Evolutionary conservation across 2,888 invertebrate genomes (phyloP), one percentile per base, ranked within the genome.

Genomic region (Cheilosia vulpina): DNA sequence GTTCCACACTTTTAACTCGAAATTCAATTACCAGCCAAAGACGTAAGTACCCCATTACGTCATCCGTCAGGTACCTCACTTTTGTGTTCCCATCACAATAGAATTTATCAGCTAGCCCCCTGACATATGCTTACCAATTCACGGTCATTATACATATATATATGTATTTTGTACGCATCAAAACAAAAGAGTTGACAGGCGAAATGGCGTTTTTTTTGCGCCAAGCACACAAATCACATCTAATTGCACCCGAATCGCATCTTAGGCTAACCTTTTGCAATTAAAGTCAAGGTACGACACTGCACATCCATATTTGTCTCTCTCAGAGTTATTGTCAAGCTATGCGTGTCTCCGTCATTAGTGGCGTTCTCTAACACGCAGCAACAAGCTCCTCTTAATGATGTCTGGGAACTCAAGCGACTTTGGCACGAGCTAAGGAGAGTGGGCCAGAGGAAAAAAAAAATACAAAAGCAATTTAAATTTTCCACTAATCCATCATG

Each of bases 231-330:
- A 53, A 58, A 34, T 60, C 4, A 24, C 34, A 72, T 15, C 38
- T 69, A 60, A 76, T 76, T 76, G 69, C 45, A 60, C 34, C 27
- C 52, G 57, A 73, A 65, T 73, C 47, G 50, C 68, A 79, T 41
- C 73, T 57, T 47, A 38, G 60, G 52, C 60, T 60, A 80, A 80
- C 84, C 80, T 75, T 57, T 68, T 45, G 71, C 34, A 63, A 85
- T 85, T 77, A 68, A 58, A 85, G 85, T 85, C 85, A 85, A 85
- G 85, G 85, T 57, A 41, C 38, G 76, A 72, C 85, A 81, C 72
- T 68, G 80, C 13, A 21, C 60, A 66, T 17, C 85, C 81, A 72
- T 81, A 85, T 81, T 77, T 45, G 72, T 53, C 69, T 50, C 19
- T 66, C 31, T 75, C 68, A 63, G 58, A 68, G 58, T 58, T 38